Base-by-base conservation (phyloP, 1,140 invertebrate species). In the Drosophila ogumai region DNA sequence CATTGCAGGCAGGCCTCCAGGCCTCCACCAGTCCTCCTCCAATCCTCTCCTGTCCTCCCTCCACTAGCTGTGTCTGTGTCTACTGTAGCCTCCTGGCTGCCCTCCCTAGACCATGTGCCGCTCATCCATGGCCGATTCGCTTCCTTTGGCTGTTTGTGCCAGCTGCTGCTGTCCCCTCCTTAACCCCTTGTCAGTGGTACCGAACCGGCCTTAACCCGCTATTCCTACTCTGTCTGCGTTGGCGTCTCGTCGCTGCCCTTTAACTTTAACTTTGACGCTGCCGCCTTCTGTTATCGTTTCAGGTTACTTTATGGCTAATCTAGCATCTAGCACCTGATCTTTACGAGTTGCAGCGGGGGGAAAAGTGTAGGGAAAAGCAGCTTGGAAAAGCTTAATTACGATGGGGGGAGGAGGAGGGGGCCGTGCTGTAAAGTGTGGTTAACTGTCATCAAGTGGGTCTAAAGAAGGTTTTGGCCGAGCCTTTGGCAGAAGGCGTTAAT, bases 211-310 rank as follows among this genome's bases (percentile, higher is more conserved):
- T 34, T 55, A 56, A 47, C 54, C 63, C 31, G 31, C 55, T 60
- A 34, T 31, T 28, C 25, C 25, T n/a, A 25, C 56, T 49, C 54
- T 56, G 74, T 73, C 74, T 69, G 82, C 75, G 75, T 79, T 86
- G 75, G 84, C 79, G 82, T 88, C 82, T 87, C 84, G 84, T 66
- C 76, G 82, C 80, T 88, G 82, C 82, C 82, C 82, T 87, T 87
- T 87, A 82, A 54, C 66, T 82, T 78, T 75, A 57, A 59, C 63
- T 56, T 57, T 69, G 69, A 49, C 72, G 50, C 50, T 63, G 63
- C 64, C 66, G 71, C 79, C 81, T 79, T 65, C 74, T 76, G 64
- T 71, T 65, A 54, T 71, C 58, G 57, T 55, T 55, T 63, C 47
- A 36, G 57, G 50, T 72, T 72, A 36, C 52, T 57, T 75, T 50